Evolutionary conservation across 2,888 invertebrate species (phyloP).

Genomic region (Thalpophila matura): DNA sequence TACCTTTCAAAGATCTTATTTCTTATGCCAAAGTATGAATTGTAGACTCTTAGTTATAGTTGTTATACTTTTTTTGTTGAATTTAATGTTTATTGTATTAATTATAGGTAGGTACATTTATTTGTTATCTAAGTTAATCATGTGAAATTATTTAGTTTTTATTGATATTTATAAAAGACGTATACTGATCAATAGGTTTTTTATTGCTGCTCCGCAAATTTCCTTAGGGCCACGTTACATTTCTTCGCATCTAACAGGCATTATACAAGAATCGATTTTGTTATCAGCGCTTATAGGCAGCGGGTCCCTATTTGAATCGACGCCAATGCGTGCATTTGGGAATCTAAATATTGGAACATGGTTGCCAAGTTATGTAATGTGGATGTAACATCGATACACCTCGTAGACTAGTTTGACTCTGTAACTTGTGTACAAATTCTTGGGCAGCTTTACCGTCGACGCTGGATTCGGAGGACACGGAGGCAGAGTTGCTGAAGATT

Average conservation of each 20-base stretch:
- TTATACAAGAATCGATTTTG: conserved; percentile 29
- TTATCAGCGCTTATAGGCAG: conserved; percentile 27
- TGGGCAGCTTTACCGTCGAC: conserved; percentile 53
- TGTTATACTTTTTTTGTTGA: conserved; percentile 45
- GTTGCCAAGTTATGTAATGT: conserved; percentile 4
- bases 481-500: conserved; percentile 77
- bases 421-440: conserved; percentile 56
- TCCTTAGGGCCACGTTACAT: neutral
- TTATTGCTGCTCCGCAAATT: conserved; percentile 29
- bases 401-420: conserved; percentile 31
- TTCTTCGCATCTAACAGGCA: conserved; percentile 3
- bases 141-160: conserved; percentile 51
- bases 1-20: conserved; percentile 53
- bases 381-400: conserved; percentile 1
- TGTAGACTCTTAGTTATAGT: conserved; percentile 45
- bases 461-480: conserved; percentile 51
- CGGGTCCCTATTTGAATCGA: conserved; percentile 13
- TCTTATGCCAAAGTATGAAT: conserved; percentile 61
- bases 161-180: conserved; percentile 60
- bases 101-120: conserved; percentile 41
- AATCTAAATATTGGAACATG: conserved; percentile 4
- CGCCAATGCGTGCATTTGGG: conserved; percentile 20
- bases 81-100: conserved; percentile 41
- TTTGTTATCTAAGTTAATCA: conserved; percentile 54
- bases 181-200: conserved; percentile 54